phyloP scores from a whole-genome alignment of 2,888 invertebrate genomes.

The Agrotis clavis region DNA sequence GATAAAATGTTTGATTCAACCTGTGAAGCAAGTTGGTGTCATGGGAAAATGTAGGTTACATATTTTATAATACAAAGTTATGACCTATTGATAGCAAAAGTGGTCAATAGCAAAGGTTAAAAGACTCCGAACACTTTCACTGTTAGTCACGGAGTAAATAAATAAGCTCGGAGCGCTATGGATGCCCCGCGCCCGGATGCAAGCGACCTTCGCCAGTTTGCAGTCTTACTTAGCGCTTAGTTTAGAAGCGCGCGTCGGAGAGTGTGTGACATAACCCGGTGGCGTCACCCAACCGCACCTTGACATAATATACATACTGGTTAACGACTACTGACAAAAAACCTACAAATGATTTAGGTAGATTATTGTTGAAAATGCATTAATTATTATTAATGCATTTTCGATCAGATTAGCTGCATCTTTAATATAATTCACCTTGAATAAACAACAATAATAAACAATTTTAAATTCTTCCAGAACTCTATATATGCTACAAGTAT shows the following conservation, averaged over 20 bases:
- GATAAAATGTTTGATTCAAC: constrained; percentile 22
- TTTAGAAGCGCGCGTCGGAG: constrained; percentile 78
- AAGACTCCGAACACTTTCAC: constrained; percentile 75
- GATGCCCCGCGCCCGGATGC: constrained; percentile 79
- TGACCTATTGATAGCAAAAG: constrained; percentile 68
- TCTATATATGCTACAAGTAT: not conserved
- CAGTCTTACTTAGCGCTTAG: constrained; percentile 82
- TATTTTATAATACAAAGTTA: constrained; percentile 28
- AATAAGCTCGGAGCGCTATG: constrained; percentile 46
- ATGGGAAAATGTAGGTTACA: constrained; percentile 29
- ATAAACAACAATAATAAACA: not conserved
- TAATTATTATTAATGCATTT: not conserved
- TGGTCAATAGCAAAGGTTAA: constrained; percentile 72
- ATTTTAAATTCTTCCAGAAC: not conserved
- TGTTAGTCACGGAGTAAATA: constrained; percentile 54
- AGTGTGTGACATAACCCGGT: constrained; percentile 86
- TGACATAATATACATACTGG: constrained; percentile 79
- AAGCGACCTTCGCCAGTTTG: constrained; percentile 85
- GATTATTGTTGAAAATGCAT: constrained; percentile 15
- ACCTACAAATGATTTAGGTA: constrained; percentile 32
- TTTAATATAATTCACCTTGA: constrained; percentile 5
- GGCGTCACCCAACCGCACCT: constrained; percentile 86
- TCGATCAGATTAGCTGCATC: not conserved
- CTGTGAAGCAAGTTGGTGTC: constrained; percentile 37
- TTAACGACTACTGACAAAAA: constrained; percentile 49